phyloP scores from a whole-genome alignment of 2,888 invertebrate species.

The Tetropium fuscum region DNA sequence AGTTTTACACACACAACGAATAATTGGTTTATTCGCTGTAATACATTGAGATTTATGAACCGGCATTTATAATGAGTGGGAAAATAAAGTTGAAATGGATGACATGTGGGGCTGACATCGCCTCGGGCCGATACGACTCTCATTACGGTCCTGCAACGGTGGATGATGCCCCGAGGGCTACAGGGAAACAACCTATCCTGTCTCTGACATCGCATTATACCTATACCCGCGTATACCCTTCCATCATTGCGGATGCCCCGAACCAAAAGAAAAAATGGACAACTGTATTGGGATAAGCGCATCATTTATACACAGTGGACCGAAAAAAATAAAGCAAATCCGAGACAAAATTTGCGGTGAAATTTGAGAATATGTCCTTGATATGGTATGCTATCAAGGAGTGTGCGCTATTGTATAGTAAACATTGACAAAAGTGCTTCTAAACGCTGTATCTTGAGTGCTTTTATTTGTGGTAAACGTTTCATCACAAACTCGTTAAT shows the following conservation, averaged over 20 bases:
- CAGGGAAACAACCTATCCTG: slow-evolving; percentile 56
- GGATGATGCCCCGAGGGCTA: slow-evolving; percentile 58
- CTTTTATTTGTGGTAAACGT: too few relatives aligned
- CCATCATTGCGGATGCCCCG: slow-evolving; percentile 21
- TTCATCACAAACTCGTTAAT: too few relatives aligned
- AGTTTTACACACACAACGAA: slow-evolving; percentile 10
- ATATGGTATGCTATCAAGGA: too few relatives aligned
- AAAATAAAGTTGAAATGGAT: slow-evolving; percentile 41
- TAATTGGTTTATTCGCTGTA: slow-evolving; percentile 10
- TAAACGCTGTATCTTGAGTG: too few relatives aligned
- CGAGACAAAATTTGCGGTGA: background rate
- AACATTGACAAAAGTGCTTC: too few relatives aligned
- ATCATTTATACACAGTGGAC: background rate
- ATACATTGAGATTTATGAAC: slow-evolving; percentile 18
- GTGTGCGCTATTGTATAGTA: too few relatives aligned
- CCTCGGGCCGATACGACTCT: slow-evolving; percentile 51
- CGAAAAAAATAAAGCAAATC: background rate
- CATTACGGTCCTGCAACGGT: slow-evolving; percentile 54
- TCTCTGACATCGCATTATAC: slow-evolving; percentile 58
- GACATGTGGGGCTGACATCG: slow-evolving; percentile 58
- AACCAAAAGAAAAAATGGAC: slow-evolving; percentile 25
- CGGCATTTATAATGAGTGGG: slow-evolving; percentile 27
- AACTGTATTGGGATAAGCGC: background rate
- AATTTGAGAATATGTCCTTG: too few relatives aligned
- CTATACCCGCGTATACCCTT: slow-evolving; percentile 45